Evolutionary conservation across 2,113 vertebrate genomes (phyloP), one percentile per base, ranked within the genome.

Genomic region (Notechis scutatus): DNA sequence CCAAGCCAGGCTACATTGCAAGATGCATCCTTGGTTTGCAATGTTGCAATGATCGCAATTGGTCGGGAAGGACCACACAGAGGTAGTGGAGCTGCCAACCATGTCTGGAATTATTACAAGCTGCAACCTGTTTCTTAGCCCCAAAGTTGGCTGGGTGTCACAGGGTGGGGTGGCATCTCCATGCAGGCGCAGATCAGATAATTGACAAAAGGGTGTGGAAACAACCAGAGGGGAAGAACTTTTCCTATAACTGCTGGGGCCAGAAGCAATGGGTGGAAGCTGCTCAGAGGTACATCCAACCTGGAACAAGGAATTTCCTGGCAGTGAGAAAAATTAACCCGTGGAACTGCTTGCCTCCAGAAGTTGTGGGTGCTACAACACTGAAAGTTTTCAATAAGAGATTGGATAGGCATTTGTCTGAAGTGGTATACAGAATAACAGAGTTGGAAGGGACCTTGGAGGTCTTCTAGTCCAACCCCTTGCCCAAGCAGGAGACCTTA

Each of bases 1-100:
- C 1, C 69, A 34, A 14, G 5, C 14, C 5, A 14, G n/a, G n/a
- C 14, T 74, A 2, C 0, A 2, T 6, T 6, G 2, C n/a, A 7
- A 20, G 14, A 74, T 1, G n/a, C n/a, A 6, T 8, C 5, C 1
- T 18, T 15, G 5, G n/a, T 39, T 6, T 74, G 69, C 69, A 74
- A 39, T 39, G 8, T 81, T 20, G 18, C 34, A 20, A 47, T 6
- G 69, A 5, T 5, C 69, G 1, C n/a, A 0, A 74, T 74, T 2
- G 15, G n/a, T 20, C 0, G 0, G 18, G 74, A 42, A n/a, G 7
- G 7, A 21, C n/a, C 7, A 42, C 6, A 3, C 1, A 81, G 18
- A 7, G 34, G 0, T 42, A 4, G 12, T 34, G 5, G 29, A 69
- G 12, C 29, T 69, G 64, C 64, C 29, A 69, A 15, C 4, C 12